Percentiles rank a stretch among this genome's conserved stretches.
These are phyloP conservation scores for Varroa destructor DNA, from an alignment of 1,140 invertebrate genomes.

Conservation along the genomic window DNA sequence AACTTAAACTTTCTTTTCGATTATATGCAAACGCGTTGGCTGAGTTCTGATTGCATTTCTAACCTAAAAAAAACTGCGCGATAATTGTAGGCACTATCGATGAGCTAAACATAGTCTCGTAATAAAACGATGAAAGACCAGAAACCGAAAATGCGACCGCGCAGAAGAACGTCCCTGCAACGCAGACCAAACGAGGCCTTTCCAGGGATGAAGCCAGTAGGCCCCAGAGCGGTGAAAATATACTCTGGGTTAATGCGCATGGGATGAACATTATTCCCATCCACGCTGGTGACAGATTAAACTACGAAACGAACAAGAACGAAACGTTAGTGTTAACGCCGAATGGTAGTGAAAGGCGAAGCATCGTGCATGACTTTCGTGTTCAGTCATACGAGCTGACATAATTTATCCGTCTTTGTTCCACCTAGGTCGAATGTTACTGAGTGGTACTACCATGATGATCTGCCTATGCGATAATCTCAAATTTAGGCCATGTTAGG, in stretches of 20 bases:
- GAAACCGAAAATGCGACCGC: neutral
- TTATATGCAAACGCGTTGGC: no score
- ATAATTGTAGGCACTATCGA: neutral
- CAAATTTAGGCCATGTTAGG: no score
- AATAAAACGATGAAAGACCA: neutral
- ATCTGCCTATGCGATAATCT: no score
- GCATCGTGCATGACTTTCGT: no score
- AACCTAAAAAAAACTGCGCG: conserved; percentile 9
- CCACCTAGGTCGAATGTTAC: no score
- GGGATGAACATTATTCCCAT: conserved; percentile 23
- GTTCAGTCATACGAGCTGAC: no score
- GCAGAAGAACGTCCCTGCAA: conserved; percentile 7
- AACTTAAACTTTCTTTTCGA: no score
- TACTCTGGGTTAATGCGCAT: neutral
- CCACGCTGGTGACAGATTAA: conserved; percentile 1
- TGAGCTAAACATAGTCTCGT: neutral
- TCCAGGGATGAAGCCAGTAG: neutral
- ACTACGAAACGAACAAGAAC: neutral
- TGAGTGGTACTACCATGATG: no score
- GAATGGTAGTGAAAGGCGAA: no score
- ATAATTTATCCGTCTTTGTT: no score
- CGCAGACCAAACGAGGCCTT: neutral
- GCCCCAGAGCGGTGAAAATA: conserved; percentile 16
- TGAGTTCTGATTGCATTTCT: neutral
- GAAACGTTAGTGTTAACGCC: no score